Percentiles rank a stretch among this genome's conserved stretches.
Evolutionary conservation across 2,113 vertebrate species (phyloP).

Genomic region (Campylomormyrus tamandua): DNA sequence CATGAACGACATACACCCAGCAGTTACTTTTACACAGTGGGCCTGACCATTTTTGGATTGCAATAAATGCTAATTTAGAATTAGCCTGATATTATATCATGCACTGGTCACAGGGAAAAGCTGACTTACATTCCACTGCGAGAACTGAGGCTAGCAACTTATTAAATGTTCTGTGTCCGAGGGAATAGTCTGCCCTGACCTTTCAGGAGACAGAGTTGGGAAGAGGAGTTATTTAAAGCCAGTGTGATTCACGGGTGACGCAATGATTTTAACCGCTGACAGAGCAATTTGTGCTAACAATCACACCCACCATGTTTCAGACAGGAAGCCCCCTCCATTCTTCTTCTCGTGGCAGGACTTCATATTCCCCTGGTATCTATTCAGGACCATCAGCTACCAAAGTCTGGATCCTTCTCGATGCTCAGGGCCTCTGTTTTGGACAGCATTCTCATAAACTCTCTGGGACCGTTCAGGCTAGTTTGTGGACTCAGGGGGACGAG

Average conservation of each 20-base stretch:
- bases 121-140: background rate
- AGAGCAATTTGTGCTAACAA: slow-evolving; percentile 46
- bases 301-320: slow-evolving; percentile 11
- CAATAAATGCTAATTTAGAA: background rate
- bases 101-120: background rate
- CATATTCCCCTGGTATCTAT: slow-evolving; percentile 42
- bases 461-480: slow-evolving; percentile 34
- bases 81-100: background rate
- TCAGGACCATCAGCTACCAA: slow-evolving; percentile 33
- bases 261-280: slow-evolving; percentile 34
- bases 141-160: background rate
- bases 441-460: slow-evolving; percentile 34
- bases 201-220: slow-evolving; percentile 26
- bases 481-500: slow-evolving; percentile 35
- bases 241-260: slow-evolving; percentile 37
- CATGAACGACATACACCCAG: background rate
- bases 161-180: background rate
- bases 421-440: slow-evolving; percentile 26
- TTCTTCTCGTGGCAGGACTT: slow-evolving; percentile 25
- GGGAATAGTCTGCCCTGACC: slow-evolving; percentile 29
- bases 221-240: slow-evolving; percentile 47
- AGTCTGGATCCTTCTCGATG: slow-evolving; percentile 28
- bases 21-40: background rate
- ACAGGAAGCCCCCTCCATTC: slow-evolving; percentile 5
- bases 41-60: background rate